phyloP scores from a whole-genome alignment of 2,113 vertebrate species.

The Spermophilus dauricus region DNA sequence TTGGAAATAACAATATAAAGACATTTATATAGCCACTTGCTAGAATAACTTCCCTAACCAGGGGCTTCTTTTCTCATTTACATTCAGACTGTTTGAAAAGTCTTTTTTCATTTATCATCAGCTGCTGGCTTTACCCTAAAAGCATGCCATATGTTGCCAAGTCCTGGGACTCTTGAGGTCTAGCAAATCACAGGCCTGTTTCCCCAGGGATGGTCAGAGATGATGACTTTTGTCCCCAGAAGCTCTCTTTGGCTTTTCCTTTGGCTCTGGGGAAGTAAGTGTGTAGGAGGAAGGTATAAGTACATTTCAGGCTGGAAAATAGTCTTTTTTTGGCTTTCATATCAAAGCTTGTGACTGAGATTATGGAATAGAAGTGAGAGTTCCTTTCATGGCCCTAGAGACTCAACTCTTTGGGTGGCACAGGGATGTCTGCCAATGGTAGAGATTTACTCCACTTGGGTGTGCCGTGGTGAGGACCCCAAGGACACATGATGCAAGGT shows the following conservation, averaged over 20 bases:
- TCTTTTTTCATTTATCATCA: constrained; percentile 69
- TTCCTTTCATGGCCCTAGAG: not conserved
- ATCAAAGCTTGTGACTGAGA: constrained; percentile 3
- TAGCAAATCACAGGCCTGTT: not conserved
- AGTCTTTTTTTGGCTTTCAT: not conserved
- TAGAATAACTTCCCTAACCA: constrained; percentile 87
- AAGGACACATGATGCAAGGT: not conserved
- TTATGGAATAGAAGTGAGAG: not conserved
- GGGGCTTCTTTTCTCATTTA: constrained; percentile 84
- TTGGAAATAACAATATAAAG: constrained; percentile 92
- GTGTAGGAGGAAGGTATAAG: not conserved
- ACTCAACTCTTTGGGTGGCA: not conserved
- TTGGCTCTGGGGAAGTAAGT: not conserved
- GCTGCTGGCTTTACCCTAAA: not conserved
- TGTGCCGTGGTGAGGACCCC: not conserved
- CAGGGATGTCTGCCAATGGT: not conserved
- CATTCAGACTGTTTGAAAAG: constrained; percentile 68
- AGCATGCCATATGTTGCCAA: not conserved
- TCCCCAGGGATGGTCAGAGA: not conserved
- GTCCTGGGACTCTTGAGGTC: not conserved
- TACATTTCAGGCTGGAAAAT: not conserved
- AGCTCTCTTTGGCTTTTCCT: not conserved
- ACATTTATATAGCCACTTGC: constrained; percentile 91
- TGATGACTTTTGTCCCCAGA: not conserved
- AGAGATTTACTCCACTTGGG: not conserved